Evolutionary conservation across 2,888 invertebrate species (phyloP).

Genomic region (Buathra laborator): DNA sequence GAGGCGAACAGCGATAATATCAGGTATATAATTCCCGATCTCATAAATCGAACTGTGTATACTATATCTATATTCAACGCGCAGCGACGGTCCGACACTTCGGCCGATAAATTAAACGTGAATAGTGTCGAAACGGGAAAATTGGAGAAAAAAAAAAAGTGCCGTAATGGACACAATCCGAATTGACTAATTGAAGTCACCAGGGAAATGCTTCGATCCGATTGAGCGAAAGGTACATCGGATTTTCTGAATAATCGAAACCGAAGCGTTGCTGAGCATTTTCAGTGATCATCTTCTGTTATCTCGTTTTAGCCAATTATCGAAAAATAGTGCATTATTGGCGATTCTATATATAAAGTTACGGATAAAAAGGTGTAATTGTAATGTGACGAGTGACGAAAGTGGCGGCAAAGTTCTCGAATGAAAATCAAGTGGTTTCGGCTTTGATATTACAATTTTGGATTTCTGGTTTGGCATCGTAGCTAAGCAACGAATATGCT

Average conservation of each 20-base stretch:
- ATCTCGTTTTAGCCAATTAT: constrained; percentile 45
- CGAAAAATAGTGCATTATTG: constrained; percentile 24
- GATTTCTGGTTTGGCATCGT: neutral
- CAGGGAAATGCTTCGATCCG: neutral
- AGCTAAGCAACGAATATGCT: no score
- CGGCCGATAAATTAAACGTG: neutral
- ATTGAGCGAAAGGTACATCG: constrained; percentile 14
- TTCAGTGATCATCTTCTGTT: constrained; percentile 24
- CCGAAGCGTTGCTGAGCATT: constrained; percentile 26
- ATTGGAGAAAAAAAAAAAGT: constrained; percentile 19
- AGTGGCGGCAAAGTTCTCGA: neutral
- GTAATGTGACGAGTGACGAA: neutral
- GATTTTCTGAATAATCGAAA: constrained; percentile 48
- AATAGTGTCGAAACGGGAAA: constrained; percentile 5
- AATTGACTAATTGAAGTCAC: constrained; percentile 4
- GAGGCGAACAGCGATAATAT: neutral
- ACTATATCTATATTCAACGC: neutral
- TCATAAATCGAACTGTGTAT: neutral
- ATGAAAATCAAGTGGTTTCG: no score
- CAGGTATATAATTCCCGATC: neutral
- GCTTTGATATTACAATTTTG: neutral
- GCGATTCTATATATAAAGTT: constrained; percentile 46
- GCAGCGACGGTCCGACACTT: neutral
- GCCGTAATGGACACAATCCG: constrained; percentile 18
- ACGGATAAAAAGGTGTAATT: neutral